Conservation (phyloP, 2,888 invertebrate species). For the Neria commutata region DNA sequence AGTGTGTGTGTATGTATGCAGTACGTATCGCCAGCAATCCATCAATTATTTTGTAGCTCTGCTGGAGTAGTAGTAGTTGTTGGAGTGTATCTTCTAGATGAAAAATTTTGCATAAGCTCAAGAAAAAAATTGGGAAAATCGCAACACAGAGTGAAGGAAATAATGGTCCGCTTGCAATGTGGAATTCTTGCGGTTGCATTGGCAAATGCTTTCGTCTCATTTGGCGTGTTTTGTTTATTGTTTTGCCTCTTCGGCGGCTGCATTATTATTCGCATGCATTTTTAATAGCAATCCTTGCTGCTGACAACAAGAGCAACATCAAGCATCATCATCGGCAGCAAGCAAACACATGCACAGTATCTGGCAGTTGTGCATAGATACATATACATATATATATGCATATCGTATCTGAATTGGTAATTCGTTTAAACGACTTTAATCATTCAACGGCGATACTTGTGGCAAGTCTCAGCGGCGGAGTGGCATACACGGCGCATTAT, state of each 20-base stretch:
- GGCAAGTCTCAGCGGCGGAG: background rate
- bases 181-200: constrained; percentile 22
- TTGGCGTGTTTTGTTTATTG: background rate
- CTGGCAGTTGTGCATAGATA: constrained; percentile 29
- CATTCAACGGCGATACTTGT: constrained; percentile 26
- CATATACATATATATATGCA: background rate
- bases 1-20: too few relatives aligned
- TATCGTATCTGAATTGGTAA: constrained; percentile 47
- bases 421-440: constrained; percentile 34
- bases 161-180: too few relatives aligned
- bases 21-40: background rate
- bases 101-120: background rate
- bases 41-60: background rate
- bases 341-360: constrained; percentile 21
- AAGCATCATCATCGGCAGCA: background rate
- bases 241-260: constrained; percentile 8
- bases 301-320: background rate
- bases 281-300: constrained; percentile 24
- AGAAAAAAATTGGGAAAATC: too few relatives aligned
- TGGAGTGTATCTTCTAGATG: background rate
- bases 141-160: too few relatives aligned
- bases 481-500: background rate
- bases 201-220: background rate
- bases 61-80: background rate
- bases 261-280: constrained; percentile 51